These are phyloP conservation scores for Chelonoidis abingdonii DNA, from an alignment of 2,113 vertebrate genomes.

Conservation along the genomic window DNA sequence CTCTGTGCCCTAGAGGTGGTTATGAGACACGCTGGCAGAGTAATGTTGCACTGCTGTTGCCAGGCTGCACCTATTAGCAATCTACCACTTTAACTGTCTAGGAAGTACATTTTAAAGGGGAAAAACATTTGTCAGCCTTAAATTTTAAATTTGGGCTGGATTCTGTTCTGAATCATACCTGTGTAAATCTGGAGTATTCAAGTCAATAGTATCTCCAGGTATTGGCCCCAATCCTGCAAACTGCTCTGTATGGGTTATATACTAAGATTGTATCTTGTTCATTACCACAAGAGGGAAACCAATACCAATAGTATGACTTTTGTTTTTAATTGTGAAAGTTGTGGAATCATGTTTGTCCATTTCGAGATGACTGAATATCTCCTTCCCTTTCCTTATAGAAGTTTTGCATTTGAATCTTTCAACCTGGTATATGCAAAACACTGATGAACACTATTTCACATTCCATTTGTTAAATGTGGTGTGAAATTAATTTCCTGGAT, in stretches of 20 bases:
- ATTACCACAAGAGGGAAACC: constrained; percentile 65
- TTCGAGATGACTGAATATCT: neutral
- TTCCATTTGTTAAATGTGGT: constrained; percentile 52
- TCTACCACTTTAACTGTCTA: neutral
- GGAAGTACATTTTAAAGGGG: neutral
- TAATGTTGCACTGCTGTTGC: neutral
- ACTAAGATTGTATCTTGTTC: neutral
- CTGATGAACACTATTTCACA: constrained; percentile 23
- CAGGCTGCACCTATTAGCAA: neutral
- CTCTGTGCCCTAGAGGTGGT: neutral
- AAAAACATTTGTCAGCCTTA: neutral
- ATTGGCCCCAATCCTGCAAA: neutral
- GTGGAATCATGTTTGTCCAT: neutral
- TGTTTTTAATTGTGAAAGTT: neutral
- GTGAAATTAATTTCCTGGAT: constrained; percentile 56
- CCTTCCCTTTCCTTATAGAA: constrained; percentile 4
- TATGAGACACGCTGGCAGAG: neutral
- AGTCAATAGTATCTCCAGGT: neutral
- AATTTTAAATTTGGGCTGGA: neutral
- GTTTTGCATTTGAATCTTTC: neutral
- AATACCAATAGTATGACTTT: constrained; percentile 40
- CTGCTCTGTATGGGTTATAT: accelerated
- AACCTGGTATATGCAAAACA: neutral
- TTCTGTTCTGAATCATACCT: neutral
- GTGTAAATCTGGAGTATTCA: neutral